Percentiles rank a stretch among this genome's conserved stretches.
Conservation (phyloP, 2,888 invertebrate species). For the Drosophila birchii region DNA sequence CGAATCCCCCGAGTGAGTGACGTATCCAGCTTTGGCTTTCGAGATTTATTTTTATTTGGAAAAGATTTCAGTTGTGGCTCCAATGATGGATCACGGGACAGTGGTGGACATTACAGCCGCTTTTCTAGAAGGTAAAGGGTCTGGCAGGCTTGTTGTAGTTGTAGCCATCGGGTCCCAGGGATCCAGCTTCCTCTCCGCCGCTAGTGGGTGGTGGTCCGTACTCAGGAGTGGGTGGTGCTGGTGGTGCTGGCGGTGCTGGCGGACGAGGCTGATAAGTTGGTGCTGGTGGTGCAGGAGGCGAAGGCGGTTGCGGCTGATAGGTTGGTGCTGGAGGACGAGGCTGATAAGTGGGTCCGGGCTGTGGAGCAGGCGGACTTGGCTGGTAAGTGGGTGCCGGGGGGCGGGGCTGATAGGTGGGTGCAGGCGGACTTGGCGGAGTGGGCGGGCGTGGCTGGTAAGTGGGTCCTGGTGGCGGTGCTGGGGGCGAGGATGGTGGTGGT, state of each 20-base stretch:
- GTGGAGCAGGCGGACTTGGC: slow-evolving; percentile 6
- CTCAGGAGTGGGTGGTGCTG: slow-evolving; percentile 48
- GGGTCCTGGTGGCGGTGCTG: slow-evolving; percentile 47
- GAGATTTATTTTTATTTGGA: slow-evolving; percentile 65
- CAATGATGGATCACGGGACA: slow-evolving; percentile 34
- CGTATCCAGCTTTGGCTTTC: slow-evolving; percentile 44
- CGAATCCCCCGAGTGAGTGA: slow-evolving; percentile 39
- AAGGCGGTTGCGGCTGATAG: slow-evolving; percentile 48
- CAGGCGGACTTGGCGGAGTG: slow-evolving; percentile 43
- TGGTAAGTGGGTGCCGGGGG: slow-evolving; percentile 42
- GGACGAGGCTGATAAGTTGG: slow-evolving; percentile 54
- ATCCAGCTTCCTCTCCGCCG: slow-evolving; percentile 75
- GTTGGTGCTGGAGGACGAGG: slow-evolving; percentile 53
- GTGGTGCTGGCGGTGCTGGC: slow-evolving; percentile 46
- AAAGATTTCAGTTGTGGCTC: slow-evolving; percentile 40
- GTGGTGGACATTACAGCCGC: slow-evolving; percentile 6
- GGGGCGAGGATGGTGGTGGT: slow-evolving; percentile 43
- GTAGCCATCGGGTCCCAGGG: slow-evolving; percentile 83
- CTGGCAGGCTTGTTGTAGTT: slow-evolving; percentile 83
- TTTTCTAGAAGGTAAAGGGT: slow-evolving; percentile 80
- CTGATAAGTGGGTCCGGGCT: slow-evolving; percentile 44
- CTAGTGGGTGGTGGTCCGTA: slow-evolving; percentile 56
- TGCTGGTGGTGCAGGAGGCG: slow-evolving; percentile 51
- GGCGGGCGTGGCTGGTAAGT: slow-evolving; percentile 61
- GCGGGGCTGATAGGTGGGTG: slow-evolving; percentile 54